Percentiles rank a stretch among this genome's conserved stretches.
phyloP scores from a whole-genome alignment of 2,797 vertebrate genomes.

The Spatula clypeata region DNA sequence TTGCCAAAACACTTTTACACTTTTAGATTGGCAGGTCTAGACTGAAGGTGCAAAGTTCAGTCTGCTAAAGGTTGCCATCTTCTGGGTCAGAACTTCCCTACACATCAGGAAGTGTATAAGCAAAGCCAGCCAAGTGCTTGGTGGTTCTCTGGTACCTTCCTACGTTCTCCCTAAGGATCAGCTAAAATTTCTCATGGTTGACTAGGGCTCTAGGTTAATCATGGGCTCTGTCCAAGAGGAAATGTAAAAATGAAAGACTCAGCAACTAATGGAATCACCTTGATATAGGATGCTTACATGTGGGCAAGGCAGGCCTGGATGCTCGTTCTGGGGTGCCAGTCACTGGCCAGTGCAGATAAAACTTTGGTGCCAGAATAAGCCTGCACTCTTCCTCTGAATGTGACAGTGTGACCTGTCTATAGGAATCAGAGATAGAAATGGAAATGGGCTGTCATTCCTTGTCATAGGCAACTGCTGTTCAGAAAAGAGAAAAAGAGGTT shows the following conservation, averaged over 20 bases:
- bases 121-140: not conserved
- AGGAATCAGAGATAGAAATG: conserved; percentile 42
- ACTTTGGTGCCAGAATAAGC: not conserved
- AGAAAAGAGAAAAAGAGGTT: conserved; percentile 41
- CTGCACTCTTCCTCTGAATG: not conserved
- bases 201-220: not conserved
- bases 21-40: not conserved
- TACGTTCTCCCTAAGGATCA: not conserved
- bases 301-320: not conserved
- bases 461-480: conserved; percentile 35
- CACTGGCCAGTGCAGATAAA: conserved; percentile 23
- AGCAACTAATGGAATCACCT: not conserved
- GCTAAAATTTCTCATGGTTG: not conserved
- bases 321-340: not conserved
- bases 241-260: not conserved
- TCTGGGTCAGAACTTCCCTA: not conserved
- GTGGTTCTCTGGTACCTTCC: not conserved
- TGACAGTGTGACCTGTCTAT: conserved; percentile 31
- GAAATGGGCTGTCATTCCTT: conserved; percentile 55
- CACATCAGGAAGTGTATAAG: not conserved
- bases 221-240: not conserved
- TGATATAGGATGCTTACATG: accelerated
- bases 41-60: not conserved
- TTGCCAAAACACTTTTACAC: not conserved
- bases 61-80: not conserved